Conservation (phyloP, 2,797 vertebrate species). For the Atherinosoma microstoma region DNA sequence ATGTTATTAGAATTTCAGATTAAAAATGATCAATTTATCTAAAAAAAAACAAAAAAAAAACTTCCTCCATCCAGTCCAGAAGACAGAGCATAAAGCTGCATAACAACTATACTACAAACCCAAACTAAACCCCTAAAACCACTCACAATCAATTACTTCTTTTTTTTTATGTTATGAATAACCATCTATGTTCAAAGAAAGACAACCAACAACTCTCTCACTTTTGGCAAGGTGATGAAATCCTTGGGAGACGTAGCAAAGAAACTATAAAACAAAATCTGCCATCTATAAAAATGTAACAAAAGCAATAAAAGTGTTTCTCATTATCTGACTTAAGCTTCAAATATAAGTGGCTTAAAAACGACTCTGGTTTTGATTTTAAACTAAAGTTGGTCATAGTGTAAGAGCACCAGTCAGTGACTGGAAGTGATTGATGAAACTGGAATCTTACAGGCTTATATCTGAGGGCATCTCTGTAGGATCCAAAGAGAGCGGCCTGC, state of each 20-base stretch:
- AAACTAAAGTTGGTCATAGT: not conserved
- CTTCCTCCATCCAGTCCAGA: too few species aligned
- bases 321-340: not conserved
- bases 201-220: not conserved
- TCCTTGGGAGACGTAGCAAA: not conserved
- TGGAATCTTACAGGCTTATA: constrained; percentile 92
- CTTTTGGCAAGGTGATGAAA: not conserved
- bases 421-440: not conserved
- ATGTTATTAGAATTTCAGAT: too few species aligned
- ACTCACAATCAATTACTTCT: too few species aligned
- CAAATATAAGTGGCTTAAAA: not conserved
- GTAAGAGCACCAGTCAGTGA: not conserved
- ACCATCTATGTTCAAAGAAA: not conserved
- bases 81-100: too few species aligned
- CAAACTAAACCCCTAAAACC: too few species aligned
- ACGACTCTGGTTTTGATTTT: not conserved
- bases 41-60: too few species aligned
- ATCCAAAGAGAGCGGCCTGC: constrained; percentile 95
- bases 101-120: too few species aligned
- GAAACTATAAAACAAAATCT: not conserved
- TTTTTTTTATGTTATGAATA: too few species aligned
- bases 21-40: too few species aligned
- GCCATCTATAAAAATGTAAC: not conserved
- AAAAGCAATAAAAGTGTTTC: not conserved
- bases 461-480: constrained; percentile 95